Conservation (phyloP, 30 jellyfish, hydroid and myxozoan genomes). For the Hydractinia symbiolongicarpus region DNA sequence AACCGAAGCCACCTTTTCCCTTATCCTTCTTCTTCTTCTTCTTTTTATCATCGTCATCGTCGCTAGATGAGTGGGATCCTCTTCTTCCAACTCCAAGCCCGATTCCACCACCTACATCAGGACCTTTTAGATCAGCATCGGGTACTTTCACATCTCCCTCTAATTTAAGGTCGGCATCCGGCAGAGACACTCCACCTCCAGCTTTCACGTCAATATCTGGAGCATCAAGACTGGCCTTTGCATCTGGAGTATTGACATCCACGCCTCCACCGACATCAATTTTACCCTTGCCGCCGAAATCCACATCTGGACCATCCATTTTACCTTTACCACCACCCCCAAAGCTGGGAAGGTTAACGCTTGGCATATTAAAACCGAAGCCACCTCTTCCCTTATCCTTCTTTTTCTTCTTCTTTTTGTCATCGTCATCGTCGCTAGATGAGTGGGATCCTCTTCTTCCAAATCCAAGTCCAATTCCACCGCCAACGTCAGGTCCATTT, state of each 20-base stretch:
- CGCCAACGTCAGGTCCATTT: constrained; percentile 18
- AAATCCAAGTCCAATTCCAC: constrained; percentile 20
- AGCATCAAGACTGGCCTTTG: no score
- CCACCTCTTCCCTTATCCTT: constrained; percentile 12
- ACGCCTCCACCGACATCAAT: no score
- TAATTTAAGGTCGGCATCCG: no score
- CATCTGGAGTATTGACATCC: no score
- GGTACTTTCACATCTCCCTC: background rate
- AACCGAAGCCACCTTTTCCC: no score
- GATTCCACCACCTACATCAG: constrained; percentile 19
- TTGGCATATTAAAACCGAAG: constrained; percentile 20
- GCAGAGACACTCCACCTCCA: no score
- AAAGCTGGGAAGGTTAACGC: constrained; percentile 8
- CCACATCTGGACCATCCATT: no score
- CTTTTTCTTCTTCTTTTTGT: constrained; percentile 14
- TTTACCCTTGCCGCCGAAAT: no score
- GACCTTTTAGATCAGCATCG: constrained; percentile 20
- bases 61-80: background rate
- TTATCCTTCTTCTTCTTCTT: background rate
- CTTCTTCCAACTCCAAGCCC: constrained; percentile 12
- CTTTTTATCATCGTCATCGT: constrained; percentile 15
- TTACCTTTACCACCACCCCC: constrained; percentile 30
- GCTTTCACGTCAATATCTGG: no score
- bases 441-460: constrained; percentile 14
- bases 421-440: constrained; percentile 10